These are phyloP conservation scores for Apomyelois bistriatella DNA, from an alignment of 2,888 invertebrate genomes.

Conservation along the genomic window DNA sequence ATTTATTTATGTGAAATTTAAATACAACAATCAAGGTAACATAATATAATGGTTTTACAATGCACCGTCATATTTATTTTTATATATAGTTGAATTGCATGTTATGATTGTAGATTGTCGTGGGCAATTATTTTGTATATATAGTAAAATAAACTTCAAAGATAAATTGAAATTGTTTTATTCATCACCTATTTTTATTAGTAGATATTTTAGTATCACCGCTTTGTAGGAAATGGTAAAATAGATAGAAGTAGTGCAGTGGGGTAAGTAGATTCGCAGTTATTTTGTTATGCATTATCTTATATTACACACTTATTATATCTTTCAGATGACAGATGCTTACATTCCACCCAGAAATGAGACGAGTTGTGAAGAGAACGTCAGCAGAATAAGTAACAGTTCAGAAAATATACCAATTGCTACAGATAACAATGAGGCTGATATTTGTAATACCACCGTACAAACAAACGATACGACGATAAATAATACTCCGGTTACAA, in stretches of 20 bases:
- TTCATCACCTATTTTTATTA: background rate
- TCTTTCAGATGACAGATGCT: constrained; percentile 58
- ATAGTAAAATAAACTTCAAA: constrained; percentile 23
- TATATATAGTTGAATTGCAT: constrained; percentile 7
- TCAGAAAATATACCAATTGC: background rate
- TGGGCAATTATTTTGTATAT: constrained; percentile 27
- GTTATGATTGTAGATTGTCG: constrained; percentile 13
- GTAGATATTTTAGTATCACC: background rate
- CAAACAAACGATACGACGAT: background rate
- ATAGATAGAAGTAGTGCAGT: background rate
- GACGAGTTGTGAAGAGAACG: constrained; percentile 13
- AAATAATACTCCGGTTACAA: background rate
- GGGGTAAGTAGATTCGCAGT: background rate
- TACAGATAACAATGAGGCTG: constrained; percentile 1
- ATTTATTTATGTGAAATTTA: no score
- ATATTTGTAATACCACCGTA: background rate
- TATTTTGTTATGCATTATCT: background rate
- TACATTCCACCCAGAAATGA: constrained; percentile 29
- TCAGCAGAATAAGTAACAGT: background rate
- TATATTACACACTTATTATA: constrained; percentile 3
- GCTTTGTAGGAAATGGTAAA: background rate
- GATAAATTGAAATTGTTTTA: constrained; percentile 18
- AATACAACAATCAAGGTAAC: no score
- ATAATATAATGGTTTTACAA: background rate
- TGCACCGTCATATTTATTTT: background rate